These are phyloP conservation scores for Yponomeuta sedellus DNA, from an alignment of 2,888 invertebrate species.

Conservation along the genomic window DNA sequence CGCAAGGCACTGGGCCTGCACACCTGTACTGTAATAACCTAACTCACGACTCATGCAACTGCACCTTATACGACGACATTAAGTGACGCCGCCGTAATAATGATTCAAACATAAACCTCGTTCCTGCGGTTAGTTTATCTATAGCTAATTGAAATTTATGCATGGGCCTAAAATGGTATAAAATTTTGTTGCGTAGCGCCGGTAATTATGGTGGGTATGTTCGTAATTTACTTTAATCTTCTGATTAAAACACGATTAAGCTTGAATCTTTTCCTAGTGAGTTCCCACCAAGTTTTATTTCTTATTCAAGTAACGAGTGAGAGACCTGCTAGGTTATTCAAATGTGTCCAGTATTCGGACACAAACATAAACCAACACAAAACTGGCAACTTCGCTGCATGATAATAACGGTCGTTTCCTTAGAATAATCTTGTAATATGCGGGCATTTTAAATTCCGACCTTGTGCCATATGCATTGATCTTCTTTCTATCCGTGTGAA, in stretches of 20 bases:
- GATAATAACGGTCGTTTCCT: conserved; percentile 11
- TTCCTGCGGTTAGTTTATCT: neutral
- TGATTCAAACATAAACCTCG: neutral
- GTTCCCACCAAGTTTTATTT: conserved; percentile 1
- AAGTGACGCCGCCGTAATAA: conserved; percentile 5
- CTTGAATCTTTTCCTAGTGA: too few relatives aligned
- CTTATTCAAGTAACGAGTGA: conserved; percentile 25
- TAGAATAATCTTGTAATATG: conserved; percentile 3
- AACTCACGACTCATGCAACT: conserved; percentile 12
- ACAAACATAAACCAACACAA: conserved; percentile 26
- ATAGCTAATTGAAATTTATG: conserved; percentile 14
- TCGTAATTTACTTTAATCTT: neutral
- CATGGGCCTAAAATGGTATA: conserved; percentile 4
- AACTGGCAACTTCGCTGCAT: conserved; percentile 15
- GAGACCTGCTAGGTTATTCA: conserved; percentile 19
- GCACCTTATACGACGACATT: conserved; percentile 10
- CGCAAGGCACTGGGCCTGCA: conserved; percentile 18
- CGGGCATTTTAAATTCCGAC: conserved; percentile 11
- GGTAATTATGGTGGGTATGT: neutral
- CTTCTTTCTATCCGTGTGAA: neutral
- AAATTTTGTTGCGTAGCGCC: neutral
- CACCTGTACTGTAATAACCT: conserved; percentile 12
- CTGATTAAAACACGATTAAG: neutral
- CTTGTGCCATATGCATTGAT: conserved; percentile 8
- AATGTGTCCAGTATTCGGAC: conserved; percentile 25